Evolutionary conservation across 2,113 vertebrate genomes (phyloP).

Genomic region (Myrmophylax atrothorax): DNA sequence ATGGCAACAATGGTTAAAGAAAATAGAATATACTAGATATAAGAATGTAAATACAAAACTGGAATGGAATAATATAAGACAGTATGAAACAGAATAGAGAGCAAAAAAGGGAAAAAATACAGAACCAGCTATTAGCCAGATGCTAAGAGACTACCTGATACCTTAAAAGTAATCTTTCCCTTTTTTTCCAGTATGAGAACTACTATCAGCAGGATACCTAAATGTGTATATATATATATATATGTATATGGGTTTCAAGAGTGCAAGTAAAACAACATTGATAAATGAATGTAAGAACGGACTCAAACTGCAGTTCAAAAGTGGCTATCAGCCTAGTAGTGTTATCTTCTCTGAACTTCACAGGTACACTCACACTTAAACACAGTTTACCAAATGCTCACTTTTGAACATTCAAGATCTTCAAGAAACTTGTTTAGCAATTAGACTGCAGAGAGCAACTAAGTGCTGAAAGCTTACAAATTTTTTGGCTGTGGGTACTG

Average conservation of each 20-base stretch:
- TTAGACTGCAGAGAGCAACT: background rate
- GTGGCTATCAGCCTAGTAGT: background rate
- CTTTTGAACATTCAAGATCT: background rate
- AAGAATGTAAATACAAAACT: background rate
- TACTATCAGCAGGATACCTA: background rate
- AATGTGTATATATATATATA: no score
- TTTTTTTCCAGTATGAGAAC: background rate
- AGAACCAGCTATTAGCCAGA: background rate
- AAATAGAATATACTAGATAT: background rate
- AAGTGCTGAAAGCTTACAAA: background rate
- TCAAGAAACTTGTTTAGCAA: background rate
- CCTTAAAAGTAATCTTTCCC: background rate
- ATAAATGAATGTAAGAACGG: background rate
- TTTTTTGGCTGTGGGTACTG: background rate
- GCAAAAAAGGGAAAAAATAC: background rate
- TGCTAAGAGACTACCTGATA: background rate
- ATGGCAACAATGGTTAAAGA: background rate
- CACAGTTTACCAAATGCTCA: background rate
- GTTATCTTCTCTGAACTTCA: background rate
- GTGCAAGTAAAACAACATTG: background rate
- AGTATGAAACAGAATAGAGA: background rate
- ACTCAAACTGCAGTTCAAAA: background rate
- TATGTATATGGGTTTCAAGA: background rate
- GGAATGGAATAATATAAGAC: background rate
- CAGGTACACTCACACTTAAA: background rate